Conservation (phyloP, 2,888 invertebrate genomes). For the Anaspis maculata region DNA sequence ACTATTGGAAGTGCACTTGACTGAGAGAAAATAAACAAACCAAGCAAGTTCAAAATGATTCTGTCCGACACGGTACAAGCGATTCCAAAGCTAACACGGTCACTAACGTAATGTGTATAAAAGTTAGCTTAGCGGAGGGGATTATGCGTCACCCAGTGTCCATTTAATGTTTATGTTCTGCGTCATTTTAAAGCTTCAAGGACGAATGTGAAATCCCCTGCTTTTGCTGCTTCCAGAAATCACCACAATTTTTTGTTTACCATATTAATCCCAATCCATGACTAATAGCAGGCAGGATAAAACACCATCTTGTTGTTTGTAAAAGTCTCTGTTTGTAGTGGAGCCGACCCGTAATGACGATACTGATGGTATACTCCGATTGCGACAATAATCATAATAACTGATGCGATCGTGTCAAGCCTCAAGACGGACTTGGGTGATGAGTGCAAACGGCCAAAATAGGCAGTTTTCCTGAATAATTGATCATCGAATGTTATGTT, state of each 20-base stretch:
- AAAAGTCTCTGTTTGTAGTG: too few relatives aligned
- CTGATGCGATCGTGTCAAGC: too few relatives aligned
- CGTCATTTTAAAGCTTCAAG: constrained; percentile 29
- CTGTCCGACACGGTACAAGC: constrained; percentile 9
- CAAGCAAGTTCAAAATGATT: constrained; percentile 7
- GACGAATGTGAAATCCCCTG: constrained; percentile 26
- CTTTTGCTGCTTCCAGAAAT: constrained; percentile 16
- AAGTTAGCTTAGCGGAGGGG: constrained; percentile 17
- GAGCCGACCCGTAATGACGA: too few relatives aligned
- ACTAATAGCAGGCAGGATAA: too few relatives aligned
- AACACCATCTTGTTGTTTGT: too few relatives aligned
- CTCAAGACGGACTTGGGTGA: too few relatives aligned
- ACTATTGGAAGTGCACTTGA: constrained; percentile 8
- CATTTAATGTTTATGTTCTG: constrained; percentile 32
- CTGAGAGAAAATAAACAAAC: constrained; percentile 17
- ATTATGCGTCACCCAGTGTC: constrained; percentile 31
- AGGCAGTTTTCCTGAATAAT: too few relatives aligned
- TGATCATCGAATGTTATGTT: too few relatives aligned
- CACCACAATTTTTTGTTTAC: constrained; percentile 18
- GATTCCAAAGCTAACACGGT: constrained; percentile 20
- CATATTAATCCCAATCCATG: constrained; percentile 10
- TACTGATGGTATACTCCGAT: too few relatives aligned
- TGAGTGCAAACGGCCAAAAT: too few relatives aligned
- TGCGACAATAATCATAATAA: too few relatives aligned
- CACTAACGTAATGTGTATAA: constrained; percentile 15